A percentile compares a stretch with the other conserved stretches of the same genome.
Conservation (phyloP, 2,113 vertebrate species). For the Acrocephalus kingi region DNA sequence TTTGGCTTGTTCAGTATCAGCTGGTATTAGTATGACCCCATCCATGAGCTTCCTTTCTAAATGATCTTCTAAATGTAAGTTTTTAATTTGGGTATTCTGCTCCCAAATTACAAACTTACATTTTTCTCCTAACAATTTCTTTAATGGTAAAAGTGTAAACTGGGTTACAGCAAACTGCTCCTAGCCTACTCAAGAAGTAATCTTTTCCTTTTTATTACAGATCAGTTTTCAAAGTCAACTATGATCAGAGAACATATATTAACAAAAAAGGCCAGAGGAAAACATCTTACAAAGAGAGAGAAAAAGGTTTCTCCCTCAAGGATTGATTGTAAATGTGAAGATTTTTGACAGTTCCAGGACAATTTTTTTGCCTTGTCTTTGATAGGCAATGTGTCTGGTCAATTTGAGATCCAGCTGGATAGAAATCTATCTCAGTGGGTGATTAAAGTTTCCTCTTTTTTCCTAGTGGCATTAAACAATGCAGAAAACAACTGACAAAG, state of each 20-base stretch:
- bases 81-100: not conserved
- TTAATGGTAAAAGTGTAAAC: not conserved
- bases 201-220: not conserved
- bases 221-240: not conserved
- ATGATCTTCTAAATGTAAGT: not conserved
- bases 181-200: not conserved
- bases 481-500: not conserved
- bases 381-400: not conserved
- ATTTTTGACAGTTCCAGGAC: conserved; percentile 12
- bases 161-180: not conserved
- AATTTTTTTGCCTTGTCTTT: not conserved
- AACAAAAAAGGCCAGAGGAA: conserved; percentile 15
- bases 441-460: not conserved
- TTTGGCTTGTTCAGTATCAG: not conserved
- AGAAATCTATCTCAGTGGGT: not conserved
- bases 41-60: not conserved
- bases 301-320: not conserved
- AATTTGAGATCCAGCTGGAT: not conserved
- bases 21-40: not conserved
- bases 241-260: not conserved
- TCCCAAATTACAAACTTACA: not conserved
- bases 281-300: not conserved
- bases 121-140: not conserved
- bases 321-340: not conserved
- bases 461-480: not conserved